phyloP scores from a whole-genome alignment of 2,797 vertebrate species.

The Bucorvus abyssinicus region DNA sequence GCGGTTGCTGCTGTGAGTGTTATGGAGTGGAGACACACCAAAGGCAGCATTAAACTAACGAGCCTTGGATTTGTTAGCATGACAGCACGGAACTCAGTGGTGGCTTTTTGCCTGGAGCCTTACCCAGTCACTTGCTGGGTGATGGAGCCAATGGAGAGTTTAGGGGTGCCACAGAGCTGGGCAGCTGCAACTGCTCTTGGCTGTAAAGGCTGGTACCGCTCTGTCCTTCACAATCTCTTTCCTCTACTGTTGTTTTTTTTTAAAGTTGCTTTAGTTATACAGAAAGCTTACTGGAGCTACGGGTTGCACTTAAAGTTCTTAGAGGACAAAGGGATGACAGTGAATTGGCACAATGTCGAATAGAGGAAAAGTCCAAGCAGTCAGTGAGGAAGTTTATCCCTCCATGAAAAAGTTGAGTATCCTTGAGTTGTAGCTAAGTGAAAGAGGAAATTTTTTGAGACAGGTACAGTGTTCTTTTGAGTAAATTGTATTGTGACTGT shows the following conservation, averaged over 20 bases:
- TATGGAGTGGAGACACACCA: slow-evolving; percentile 25
- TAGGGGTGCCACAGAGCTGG: neutral
- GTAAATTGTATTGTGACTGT: neutral
- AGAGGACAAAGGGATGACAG: neutral
- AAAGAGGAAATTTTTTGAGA: neutral
- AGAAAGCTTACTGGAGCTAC: neutral
- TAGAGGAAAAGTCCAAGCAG: neutral
- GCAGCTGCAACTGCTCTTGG: neutral
- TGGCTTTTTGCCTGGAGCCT: neutral
- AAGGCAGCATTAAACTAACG: slow-evolving; percentile 41
- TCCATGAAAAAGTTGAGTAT: neutral
- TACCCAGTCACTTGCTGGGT: neutral
- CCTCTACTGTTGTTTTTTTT: neutral
- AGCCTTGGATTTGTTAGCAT: slow-evolving; percentile 43
- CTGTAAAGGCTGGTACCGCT: neutral
- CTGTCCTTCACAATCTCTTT: neutral
- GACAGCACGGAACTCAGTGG: neutral
- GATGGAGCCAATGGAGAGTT: neutral
- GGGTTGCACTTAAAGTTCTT: neutral
- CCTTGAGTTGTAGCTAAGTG: neutral
- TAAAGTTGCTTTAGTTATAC: neutral
- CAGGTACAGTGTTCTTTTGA: neutral
- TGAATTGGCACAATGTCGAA: neutral
- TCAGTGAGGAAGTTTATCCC: neutral
- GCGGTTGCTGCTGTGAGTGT: slow-evolving; percentile 35